A percentile compares a stretch with the other conserved stretches of the same genome.
Conservation (phyloP, 2,888 invertebrate genomes). For the Yponomeuta malinellus region DNA sequence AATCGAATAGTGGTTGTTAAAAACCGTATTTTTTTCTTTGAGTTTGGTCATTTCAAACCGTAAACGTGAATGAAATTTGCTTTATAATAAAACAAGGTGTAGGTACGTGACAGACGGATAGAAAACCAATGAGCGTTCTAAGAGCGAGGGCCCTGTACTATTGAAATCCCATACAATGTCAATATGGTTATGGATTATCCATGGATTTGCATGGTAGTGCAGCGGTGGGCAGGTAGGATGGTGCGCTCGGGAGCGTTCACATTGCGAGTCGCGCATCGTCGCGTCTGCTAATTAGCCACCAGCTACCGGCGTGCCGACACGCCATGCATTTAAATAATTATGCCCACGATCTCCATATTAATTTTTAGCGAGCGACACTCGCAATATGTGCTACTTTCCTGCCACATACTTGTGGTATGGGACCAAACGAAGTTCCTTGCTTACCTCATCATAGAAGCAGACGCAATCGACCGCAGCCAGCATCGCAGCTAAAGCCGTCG, state of each 20-base stretch:
- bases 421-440: not conserved
- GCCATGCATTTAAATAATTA: constrained; percentile 19
- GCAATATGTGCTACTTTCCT: constrained; percentile 6
- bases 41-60: too few relatives aligned
- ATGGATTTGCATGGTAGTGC: too few relatives aligned
- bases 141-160: too few relatives aligned
- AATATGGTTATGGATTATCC: too few relatives aligned
- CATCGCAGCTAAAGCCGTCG: constrained; percentile 41
- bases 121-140: too few relatives aligned
- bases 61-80: too few relatives aligned
- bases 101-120: too few relatives aligned
- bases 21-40: too few relatives aligned
- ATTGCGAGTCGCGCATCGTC: constrained; percentile 21
- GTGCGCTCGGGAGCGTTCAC: constrained; percentile 11
- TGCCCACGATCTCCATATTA: constrained; percentile 18
- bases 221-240: not conserved
- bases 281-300: constrained; percentile 20
- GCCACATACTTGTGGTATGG: not conserved
- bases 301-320: constrained; percentile 19
- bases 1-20: too few relatives aligned
- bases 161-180: too few relatives aligned
- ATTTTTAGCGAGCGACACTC: constrained; percentile 15
- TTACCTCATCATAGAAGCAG: constrained; percentile 68
- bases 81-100: too few relatives aligned
- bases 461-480: constrained; percentile 53